Conservation (phyloP, 1,140 invertebrate species). For the Solenopsis invicta region DNA sequence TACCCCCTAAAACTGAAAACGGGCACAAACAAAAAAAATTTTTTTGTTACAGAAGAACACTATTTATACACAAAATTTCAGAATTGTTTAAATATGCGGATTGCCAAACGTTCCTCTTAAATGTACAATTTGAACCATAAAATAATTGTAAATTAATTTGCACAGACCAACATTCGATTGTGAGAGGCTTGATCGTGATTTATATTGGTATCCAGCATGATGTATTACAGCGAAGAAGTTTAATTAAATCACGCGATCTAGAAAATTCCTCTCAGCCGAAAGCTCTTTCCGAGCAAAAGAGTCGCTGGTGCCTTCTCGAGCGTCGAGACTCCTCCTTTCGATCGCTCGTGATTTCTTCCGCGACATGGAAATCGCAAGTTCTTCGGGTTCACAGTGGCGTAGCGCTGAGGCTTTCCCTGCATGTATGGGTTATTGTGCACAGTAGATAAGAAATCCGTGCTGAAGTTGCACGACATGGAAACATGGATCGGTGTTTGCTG, state of each 20-base stretch:
- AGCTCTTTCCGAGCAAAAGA: not conserved
- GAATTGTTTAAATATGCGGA: too few relatives aligned
- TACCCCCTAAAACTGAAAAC: too few relatives aligned
- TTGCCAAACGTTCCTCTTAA: too few relatives aligned
- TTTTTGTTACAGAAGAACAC: too few relatives aligned
- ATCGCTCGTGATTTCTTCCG: slow-evolving; percentile 6
- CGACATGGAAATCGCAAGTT: slow-evolving; percentile 39
- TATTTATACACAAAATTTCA: too few relatives aligned
- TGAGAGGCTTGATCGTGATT: not conserved
- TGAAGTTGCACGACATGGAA: slow-evolving; percentile 34
- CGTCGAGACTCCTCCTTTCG: not conserved
- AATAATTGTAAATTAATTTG: not conserved
- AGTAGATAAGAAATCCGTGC: slow-evolving; percentile 32
- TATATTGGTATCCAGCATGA: not conserved
- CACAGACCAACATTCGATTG: not conserved
- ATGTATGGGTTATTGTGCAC: not conserved
- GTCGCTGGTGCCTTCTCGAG: not conserved
- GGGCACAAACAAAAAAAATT: too few relatives aligned
- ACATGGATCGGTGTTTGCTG: slow-evolving; percentile 49
- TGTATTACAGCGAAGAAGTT: not conserved
- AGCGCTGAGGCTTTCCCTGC: slow-evolving; percentile 14
- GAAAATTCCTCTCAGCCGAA: not conserved
- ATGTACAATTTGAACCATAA: not conserved
- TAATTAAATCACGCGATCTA: slow-evolving; percentile 15
- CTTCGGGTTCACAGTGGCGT: slow-evolving; percentile 66